Evolutionary conservation across 2,113 vertebrate genomes (phyloP).

Genomic region (Rhynchomys soricoides): DNA sequence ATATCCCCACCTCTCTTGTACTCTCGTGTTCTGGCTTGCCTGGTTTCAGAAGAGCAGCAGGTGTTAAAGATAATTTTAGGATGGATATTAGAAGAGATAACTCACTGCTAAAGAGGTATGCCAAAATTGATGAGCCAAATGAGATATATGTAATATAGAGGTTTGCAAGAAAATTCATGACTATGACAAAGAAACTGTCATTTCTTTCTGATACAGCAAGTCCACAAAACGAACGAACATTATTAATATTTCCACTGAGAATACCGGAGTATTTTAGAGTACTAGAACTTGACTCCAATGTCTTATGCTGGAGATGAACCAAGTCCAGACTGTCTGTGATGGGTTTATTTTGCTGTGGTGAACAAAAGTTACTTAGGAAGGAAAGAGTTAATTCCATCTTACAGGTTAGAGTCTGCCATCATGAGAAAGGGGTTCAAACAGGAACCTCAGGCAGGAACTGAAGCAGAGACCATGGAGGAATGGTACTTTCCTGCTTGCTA

Average conservation of each 20-base stretch:
- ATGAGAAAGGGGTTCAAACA: not conserved
- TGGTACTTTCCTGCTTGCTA: not conserved
- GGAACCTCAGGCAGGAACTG: not conserved
- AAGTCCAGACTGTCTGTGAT: not conserved
- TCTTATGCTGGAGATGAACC: not conserved
- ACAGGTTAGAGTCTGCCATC: not conserved
- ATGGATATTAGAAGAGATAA: not conserved
- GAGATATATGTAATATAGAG: not conserved
- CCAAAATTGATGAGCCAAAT: not conserved
- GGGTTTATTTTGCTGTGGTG: not conserved
- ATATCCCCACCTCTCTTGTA: not conserved
- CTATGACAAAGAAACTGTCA: not conserved
- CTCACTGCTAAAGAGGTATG: not conserved
- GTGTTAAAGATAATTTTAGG: not conserved
- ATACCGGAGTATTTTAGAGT: not conserved
- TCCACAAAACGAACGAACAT: not conserved
- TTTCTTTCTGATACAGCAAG: not conserved
- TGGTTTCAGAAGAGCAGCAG: not conserved
- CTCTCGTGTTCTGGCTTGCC: not conserved
- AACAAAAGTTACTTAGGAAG: not conserved
- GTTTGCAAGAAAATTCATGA: not conserved
- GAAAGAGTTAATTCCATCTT: not conserved
- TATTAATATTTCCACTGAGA: not conserved
- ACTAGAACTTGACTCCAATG: not conserved
- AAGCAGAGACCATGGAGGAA: not conserved